phyloP scores from a whole-genome alignment of 2,113 vertebrate species.

The Phocoena sinus region DNA sequence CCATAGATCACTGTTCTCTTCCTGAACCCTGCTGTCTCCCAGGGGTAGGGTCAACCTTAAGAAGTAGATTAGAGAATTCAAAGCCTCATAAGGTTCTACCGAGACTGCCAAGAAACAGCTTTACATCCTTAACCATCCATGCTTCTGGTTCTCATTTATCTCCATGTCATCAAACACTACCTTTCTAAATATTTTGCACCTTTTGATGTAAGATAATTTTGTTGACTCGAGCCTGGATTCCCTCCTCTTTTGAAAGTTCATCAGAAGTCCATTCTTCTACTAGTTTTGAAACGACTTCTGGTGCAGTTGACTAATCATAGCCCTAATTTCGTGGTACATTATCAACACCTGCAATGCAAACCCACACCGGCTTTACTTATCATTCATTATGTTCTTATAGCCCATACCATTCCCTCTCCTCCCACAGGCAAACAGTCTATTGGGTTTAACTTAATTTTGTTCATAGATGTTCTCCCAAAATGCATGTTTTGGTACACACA shows the following conservation, averaged over 20 bases:
- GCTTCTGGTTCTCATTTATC: background rate
- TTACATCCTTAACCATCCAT: background rate
- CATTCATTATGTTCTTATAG: background rate
- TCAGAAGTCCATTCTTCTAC: background rate
- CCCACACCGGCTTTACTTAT: background rate
- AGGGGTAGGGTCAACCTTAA: background rate
- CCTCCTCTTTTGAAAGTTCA: background rate
- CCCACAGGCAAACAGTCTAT: background rate
- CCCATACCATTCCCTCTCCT: background rate
- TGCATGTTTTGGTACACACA: background rate
- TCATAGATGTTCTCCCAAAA: background rate
- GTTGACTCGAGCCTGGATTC: background rate
- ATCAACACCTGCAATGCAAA: background rate
- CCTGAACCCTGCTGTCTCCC: background rate
- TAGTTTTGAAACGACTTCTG: background rate
- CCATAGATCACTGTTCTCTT: background rate
- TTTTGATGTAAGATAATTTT: background rate
- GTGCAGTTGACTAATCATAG: background rate
- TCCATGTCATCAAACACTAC: background rate
- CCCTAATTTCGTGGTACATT: background rate
- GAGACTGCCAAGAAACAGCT: background rate
- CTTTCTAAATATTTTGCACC: background rate
- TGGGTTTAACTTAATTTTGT: background rate
- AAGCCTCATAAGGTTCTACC: background rate
- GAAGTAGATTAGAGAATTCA: background rate